Base-by-base conservation (phyloP, 1,140 invertebrate genomes). In the Cyclina sinensis region DNA sequence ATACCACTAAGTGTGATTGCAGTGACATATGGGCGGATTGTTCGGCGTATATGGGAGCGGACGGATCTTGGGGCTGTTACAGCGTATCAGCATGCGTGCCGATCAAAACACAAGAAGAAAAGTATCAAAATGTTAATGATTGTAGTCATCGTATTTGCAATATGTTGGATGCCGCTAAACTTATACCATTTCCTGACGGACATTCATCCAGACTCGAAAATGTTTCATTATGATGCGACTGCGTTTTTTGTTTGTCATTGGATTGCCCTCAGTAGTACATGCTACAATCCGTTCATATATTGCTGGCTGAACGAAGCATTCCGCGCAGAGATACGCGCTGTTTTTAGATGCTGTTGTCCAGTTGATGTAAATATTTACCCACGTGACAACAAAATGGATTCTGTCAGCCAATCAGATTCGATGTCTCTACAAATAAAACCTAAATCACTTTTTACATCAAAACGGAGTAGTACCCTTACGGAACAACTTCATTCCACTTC, bases 241-340 rank as follows among this genome's bases (percentile, higher is more conserved):
- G 92, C 90, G 30, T 96, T 96, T 83, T 96, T 96, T 62, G 90
- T 95, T 59, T 96, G 95, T 30, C 96, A 96, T 91, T 96, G 96
- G 91, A 93, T 96, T 27, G 96, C 96, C 5, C 96, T 97, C 93
- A 96, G 95, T 78, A 96, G 96, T 76, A 96, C 96, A 9, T 96
- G 96, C 78, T 96, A 96, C 87, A 96, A 97, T 90, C 96, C 96
- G 0, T 95, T 96, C 84, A 93, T 97, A 9, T 97, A 96, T 89
- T 96, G 96, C 82, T 95, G 96, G 95, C 91, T 96, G 21, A 96
- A 96, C 90, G 94, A 95, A 70, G 91, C 92, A 51, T 95, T 95
- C 87, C 74, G 94, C 27, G 90, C 90, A 32, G 93, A 94, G 80
- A 92, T 95, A 21, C 93, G 92, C 48, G 76, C 92, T 5, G 90